phyloP scores from a whole-genome alignment of 2,797 vertebrate species.

The Mus caroli region DNA sequence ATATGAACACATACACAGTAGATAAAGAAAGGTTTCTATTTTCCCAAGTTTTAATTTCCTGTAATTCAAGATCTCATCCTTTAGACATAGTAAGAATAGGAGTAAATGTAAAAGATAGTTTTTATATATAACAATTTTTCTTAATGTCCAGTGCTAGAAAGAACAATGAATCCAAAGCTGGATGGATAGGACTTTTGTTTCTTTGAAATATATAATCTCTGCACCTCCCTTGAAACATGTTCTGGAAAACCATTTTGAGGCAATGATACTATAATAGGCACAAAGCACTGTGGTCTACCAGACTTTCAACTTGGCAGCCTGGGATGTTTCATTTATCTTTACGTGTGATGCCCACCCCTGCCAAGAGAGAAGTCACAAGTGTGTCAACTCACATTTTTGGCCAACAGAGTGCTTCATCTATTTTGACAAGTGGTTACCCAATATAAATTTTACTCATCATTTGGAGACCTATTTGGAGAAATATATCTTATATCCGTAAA shows the following conservation, averaged over 20 bases:
- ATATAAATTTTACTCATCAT: background rate
- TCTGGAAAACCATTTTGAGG: conserved; percentile 37
- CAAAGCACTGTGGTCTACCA: background rate
- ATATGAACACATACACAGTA: background rate
- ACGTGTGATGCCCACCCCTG: background rate
- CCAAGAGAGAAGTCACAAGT: background rate
- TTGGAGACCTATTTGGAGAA: conserved; percentile 2
- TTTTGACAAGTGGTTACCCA: background rate
- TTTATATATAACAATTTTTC: conserved; percentile 39
- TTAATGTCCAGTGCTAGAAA: background rate
- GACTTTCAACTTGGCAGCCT: background rate
- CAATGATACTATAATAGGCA: background rate
- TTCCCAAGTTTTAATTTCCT: conserved; percentile 39
- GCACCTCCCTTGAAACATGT: background rate
- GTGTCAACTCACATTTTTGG: conserved; percentile 15
- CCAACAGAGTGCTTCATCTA: conserved; percentile 30
- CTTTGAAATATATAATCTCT: background rate
- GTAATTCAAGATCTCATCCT: background rate
- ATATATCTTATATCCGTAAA: background rate
- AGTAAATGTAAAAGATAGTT: background rate
- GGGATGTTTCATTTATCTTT: background rate
- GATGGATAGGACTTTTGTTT: background rate
- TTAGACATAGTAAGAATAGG: background rate
- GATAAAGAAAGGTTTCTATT: background rate
- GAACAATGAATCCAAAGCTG: background rate